Percentiles rank a stretch among this genome's conserved stretches.
These are phyloP conservation scores for Aspidoscelis tigris DNA, from an alignment of 2,113 vertebrate genomes.

Conservation along the genomic window DNA sequence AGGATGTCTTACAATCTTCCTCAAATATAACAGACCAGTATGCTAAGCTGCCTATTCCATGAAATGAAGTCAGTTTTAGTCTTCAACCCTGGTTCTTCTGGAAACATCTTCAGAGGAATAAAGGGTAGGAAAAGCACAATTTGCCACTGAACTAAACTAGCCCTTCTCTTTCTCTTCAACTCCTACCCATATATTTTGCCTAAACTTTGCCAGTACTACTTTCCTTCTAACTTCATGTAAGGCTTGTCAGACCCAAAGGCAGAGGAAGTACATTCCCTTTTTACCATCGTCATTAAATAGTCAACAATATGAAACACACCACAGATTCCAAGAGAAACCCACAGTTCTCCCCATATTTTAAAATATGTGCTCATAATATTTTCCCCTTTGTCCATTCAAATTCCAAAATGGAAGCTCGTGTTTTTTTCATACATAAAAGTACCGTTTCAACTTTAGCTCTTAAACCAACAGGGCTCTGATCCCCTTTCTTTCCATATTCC, in stretches of 20 bases:
- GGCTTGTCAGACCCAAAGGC: not conserved
- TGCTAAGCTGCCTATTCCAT: not conserved
- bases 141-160: not conserved
- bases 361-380: not conserved
- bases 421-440: not conserved
- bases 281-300: not conserved
- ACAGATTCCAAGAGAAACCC: not conserved
- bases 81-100: not conserved
- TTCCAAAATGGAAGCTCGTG: not conserved
- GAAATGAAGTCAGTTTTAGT: not conserved
- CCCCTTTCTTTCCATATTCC: not conserved
- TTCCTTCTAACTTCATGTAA: not conserved
- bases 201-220: not conserved
- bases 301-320: constrained; percentile 1
- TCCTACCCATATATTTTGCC: not conserved
- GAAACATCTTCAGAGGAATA: not conserved
- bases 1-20: not conserved
- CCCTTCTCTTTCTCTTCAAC: not conserved
- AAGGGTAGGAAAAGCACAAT: not conserved
- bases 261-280: not conserved
- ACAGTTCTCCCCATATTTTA: not conserved
- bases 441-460: not conserved
- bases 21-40: not conserved
- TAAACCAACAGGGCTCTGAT: not conserved
- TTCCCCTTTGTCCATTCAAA: not conserved